Evolutionary conservation across 1,140 invertebrate species (phyloP).

Genomic region (Zaprionus vittiger): DNA sequence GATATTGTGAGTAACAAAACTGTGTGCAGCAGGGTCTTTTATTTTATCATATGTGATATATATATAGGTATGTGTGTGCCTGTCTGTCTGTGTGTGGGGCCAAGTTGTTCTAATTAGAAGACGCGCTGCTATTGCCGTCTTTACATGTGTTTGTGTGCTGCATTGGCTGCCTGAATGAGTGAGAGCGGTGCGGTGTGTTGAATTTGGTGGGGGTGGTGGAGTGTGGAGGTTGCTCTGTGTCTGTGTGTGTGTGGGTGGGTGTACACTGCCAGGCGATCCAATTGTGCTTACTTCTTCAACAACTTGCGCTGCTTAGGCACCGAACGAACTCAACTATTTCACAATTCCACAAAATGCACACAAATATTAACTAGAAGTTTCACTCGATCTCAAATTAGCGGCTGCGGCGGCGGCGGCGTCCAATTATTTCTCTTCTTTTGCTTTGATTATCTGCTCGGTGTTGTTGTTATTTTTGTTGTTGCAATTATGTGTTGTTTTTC

Average conservation of each 20-base stretch:
- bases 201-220: slow-evolving; percentile 2
- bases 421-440: neutral
- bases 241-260: slow-evolving; percentile 27
- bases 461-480: slow-evolving; percentile 9
- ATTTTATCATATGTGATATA: slow-evolving; percentile 25
- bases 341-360: slow-evolving; percentile 47
- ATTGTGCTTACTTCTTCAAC: slow-evolving; percentile 61
- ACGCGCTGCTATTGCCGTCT: slow-evolving; percentile 26
- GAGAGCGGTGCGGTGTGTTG: neutral
- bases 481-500: slow-evolving; percentile 4
- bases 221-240: slow-evolving; percentile 21
- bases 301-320: slow-evolving; percentile 16
- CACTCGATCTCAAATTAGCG: slow-evolving; percentile 32
- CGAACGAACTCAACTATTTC: slow-evolving; percentile 42
- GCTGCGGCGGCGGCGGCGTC: neutral
- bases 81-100: slow-evolving; percentile 11
- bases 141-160: slow-evolving; percentile 27
- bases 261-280: slow-evolving; percentile 10
- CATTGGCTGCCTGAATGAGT: neutral
- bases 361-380: slow-evolving; percentile 41
- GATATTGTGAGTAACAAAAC: neutral
- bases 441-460: slow-evolving; percentile 13
- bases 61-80: slow-evolving; percentile 8
- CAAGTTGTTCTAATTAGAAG: slow-evolving; percentile 47
- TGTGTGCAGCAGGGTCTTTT: slow-evolving; percentile 16